phyloP scores from a whole-genome alignment of 1,140 invertebrate species.

The Coboldia fuscipes region DNA sequence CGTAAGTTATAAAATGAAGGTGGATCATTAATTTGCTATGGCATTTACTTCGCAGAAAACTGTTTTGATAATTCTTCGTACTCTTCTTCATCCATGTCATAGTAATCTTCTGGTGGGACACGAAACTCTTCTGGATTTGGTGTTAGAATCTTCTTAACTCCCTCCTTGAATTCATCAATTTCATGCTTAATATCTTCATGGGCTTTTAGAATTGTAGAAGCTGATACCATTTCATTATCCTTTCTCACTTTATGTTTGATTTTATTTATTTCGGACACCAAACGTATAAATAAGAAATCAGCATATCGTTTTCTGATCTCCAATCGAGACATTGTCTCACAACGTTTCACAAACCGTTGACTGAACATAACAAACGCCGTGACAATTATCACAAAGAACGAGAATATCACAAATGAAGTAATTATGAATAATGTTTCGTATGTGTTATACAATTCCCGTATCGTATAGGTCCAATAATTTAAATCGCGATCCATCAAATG shows the following conservation, averaged over 20 bases:
- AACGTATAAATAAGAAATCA: conserved; percentile 12
- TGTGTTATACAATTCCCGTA: conserved; percentile 8
- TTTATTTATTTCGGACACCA: conserved; percentile 13
- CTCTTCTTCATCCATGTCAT: conserved; percentile 13
- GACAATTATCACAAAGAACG: conserved; percentile 4
- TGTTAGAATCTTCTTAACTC: conserved; percentile 13
- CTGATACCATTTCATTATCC: conserved; percentile 6
- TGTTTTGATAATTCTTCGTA: too few species aligned
- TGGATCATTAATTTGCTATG: too few species aligned
- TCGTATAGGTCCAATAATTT: conserved; percentile 12
- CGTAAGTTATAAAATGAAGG: too few species aligned
- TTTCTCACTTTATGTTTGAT: conserved; percentile 10
- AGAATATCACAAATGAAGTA: conserved; percentile 4
- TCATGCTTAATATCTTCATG: conserved; percentile 14
- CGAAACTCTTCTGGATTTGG: conserved; percentile 16
- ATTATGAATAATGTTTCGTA: conserved; percentile 10
- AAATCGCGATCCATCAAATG: conserved; percentile 11
- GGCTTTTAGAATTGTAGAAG: conserved; percentile 9
- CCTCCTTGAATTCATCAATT: conserved; percentile 15
- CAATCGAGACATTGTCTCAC: conserved; percentile 10
- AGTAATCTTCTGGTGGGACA: conserved; percentile 16
- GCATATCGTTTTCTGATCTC: conserved; percentile 19
- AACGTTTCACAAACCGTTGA: conserved; percentile 6
- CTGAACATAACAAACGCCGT: conserved; percentile 10
- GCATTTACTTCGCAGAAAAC: too few species aligned